Percentiles rank a stretch among this genome's conserved stretches.
phyloP scores from a whole-genome alignment of 2,888 invertebrate genomes.

The Ornithoptera alexandrae region DNA sequence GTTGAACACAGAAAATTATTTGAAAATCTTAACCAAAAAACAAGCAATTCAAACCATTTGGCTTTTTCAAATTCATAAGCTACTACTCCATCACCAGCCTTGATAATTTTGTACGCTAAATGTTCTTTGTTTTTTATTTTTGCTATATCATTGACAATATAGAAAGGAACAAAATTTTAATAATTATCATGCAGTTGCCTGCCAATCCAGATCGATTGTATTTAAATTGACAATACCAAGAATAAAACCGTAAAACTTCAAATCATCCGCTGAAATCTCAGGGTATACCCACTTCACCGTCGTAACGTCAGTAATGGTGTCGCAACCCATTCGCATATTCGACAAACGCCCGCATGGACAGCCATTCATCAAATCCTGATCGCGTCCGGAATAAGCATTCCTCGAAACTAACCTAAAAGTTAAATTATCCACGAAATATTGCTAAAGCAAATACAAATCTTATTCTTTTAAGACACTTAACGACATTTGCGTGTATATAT shows the following conservation, averaged over 20 bases:
- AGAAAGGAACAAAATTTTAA: neutral
- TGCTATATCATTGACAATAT: neutral
- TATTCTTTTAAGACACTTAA: neutral
- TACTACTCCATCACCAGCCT: too few relatives aligned
- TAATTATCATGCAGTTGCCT: neutral
- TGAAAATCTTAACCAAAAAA: too few relatives aligned
- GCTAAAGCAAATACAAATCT: conserved; percentile 6
- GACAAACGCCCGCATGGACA: conserved; percentile 12
- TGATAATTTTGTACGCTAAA: too few relatives aligned
- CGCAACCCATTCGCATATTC: conserved; percentile 20
- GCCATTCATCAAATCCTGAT: conserved; percentile 25
- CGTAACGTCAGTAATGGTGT: conserved; percentile 14
- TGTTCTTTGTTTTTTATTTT: too few relatives aligned
- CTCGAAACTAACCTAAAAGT: conserved; percentile 5
- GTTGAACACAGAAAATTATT: too few relatives aligned
- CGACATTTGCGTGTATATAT: conserved; percentile 7
- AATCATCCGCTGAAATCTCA: conserved; percentile 13
- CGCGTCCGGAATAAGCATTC: conserved; percentile 13
- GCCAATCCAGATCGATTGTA: conserved; percentile 8
- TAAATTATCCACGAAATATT: neutral
- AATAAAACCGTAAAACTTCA: conserved; percentile 13
- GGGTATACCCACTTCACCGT: conserved; percentile 3
- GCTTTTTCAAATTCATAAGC: too few relatives aligned
- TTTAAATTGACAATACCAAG: conserved; percentile 16
- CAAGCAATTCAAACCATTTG: too few relatives aligned